Evolutionary conservation across 2,113 vertebrate species (phyloP), one percentile per base, ranked within the genome.

Genomic region (Acanthochromis polyacanthus): DNA sequence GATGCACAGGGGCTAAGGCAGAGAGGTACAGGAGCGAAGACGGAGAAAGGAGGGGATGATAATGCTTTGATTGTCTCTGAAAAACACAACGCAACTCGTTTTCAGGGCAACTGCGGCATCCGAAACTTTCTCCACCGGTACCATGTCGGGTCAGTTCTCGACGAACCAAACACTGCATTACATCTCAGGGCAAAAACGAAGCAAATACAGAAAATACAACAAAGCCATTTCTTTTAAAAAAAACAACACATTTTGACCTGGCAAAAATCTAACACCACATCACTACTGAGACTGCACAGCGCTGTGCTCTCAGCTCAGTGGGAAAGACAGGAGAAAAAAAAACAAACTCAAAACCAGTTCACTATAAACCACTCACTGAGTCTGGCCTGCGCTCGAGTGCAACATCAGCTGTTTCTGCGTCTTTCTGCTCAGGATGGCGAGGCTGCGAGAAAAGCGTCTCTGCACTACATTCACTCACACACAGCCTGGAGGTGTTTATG

Each of bases 1-100:
- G 78, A 83, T 67, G 75, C 83, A 66, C 55, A 50, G 74, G 60
- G 75, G 81, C n/a, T 87, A 94, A 94, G 94, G 93, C 93, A 92
- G 88, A 75, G 73, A 89, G 82, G 87, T 87, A 83, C 83, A 73
- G 59, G 85, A 84, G 82, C 68, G 75, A n/a, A 56, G 45, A 69
- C 46, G 46, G 55, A 80, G 45, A 81, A 43, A 80, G 63, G 40
- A 20, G 46, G 56, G 76, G 60, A 74, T 68, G 25, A 50, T 30
- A 71, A 82, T 40, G 75, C 80, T 83, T 76, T 3, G 50, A 82
- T 78, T 32, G 76, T 82, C 83, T 80, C 78, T 80, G 82, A 78
- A 80, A 83, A 80, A 60, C 52, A 66, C 9, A 63, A 72, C 30
- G 4, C 3, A 0, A 67, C 60, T 46, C 1, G 12, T 72, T 88